A percentile compares a stretch with the other conserved stretches of the same genome.
Conservation (phyloP, 2,888 invertebrate genomes). For the Spilosoma lubricipeda region DNA sequence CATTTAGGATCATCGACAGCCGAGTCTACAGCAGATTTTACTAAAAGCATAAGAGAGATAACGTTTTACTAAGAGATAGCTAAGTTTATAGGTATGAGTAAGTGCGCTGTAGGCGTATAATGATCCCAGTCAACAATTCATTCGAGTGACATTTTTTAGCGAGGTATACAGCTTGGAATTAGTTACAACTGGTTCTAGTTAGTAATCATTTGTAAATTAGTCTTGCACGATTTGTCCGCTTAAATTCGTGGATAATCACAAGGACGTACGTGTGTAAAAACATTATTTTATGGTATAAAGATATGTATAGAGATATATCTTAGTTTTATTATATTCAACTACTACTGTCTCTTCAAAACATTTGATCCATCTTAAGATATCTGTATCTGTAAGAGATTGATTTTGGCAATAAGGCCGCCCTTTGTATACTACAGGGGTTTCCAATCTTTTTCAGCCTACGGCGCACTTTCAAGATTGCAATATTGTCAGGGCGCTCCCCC, state of each 20-base stretch:
- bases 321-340: too few species aligned
- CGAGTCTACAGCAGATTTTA: background rate
- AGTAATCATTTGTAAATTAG: conserved; percentile 63
- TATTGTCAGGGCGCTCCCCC: too few species aligned
- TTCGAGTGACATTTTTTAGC: conserved; percentile 16
- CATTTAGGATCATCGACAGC: background rate
- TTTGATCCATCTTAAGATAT: too few species aligned
- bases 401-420: too few species aligned
- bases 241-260: conserved; percentile 47
- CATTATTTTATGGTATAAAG: background rate
- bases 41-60: background rate
- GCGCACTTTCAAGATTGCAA: too few species aligned
- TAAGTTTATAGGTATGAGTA: background rate
- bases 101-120: conserved; percentile 9
- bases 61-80: background rate
- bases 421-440: too few species aligned
- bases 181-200: conserved; percentile 61
- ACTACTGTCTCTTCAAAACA: too few species aligned
- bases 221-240: conserved; percentile 61
- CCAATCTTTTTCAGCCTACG: too few species aligned
- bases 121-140: conserved; percentile 10
- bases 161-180: conserved; percentile 25
- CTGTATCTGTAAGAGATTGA: too few species aligned
- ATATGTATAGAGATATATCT: too few species aligned
- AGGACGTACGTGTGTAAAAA: background rate